A percentile compares a stretch with the other conserved stretches of the same genome.
These are phyloP conservation scores for Gymnogyps californianus DNA, from an alignment of 2,113 vertebrate species.

Conservation along the genomic window DNA sequence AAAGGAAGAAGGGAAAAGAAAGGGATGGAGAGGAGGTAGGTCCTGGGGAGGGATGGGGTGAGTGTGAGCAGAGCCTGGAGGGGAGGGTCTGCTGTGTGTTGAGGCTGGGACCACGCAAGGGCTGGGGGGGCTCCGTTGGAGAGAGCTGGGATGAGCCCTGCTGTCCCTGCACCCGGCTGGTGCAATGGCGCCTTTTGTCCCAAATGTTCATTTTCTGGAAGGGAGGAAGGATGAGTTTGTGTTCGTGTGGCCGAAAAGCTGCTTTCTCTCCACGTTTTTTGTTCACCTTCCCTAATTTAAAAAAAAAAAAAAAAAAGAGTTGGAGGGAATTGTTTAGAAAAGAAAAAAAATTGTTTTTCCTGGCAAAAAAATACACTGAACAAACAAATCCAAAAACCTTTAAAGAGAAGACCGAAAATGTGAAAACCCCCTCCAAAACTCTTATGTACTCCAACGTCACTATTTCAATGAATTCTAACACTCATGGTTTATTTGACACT, in stretches of 20 bases:
- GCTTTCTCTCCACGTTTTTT: neutral
- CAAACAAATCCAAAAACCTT: neutral
- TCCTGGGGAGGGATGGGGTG: neutral
- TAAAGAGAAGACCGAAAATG: neutral
- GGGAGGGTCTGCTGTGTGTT: neutral
- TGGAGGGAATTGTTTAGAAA: neutral
- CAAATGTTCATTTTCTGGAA: neutral
- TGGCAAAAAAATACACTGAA: neutral
- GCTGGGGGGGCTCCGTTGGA: neutral
- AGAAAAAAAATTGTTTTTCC: neutral
- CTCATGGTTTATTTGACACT: neutral
- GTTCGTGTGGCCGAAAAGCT: neutral
- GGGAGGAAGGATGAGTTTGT: neutral
- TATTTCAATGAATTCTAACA: neutral
- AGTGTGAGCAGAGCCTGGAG: neutral
- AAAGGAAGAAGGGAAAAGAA: neutral
- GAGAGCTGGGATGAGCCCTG: neutral
- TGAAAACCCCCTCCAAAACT: neutral
- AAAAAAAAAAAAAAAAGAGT: neutral
- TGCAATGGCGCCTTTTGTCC: neutral
- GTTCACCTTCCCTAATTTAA: neutral
- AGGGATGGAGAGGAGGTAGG: neutral
- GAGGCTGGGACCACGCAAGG: neutral
- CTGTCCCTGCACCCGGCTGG: fast-evolving
- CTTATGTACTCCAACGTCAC: neutral